A percentile compares a stretch with the other conserved stretches of the same genome.
Conservation (phyloP, 2,797 vertebrate species). For the Tympanoctomys barrerae region DNA sequence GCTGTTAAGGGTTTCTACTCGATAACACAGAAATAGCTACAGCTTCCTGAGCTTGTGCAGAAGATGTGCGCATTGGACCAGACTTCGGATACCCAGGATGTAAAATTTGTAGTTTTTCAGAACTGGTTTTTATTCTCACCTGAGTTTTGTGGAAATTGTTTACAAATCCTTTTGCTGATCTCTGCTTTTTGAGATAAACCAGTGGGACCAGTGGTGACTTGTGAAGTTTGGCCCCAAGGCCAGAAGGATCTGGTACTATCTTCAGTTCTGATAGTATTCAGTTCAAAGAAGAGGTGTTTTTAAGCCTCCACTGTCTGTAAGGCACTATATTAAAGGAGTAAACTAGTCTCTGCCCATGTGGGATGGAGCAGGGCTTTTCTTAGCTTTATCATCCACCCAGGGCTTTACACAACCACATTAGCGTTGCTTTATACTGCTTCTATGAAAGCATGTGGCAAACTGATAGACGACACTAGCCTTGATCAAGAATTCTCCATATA, state of each 20-base stretch:
- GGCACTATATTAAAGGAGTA: not conserved
- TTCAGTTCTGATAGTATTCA: not conserved
- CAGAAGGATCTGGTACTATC: not conserved
- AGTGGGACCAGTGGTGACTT: not conserved
- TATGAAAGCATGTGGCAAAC: conserved; percentile 40
- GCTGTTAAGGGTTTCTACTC: not conserved
- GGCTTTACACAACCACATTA: conserved; percentile 9
- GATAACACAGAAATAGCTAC: not conserved
- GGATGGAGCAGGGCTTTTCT: conserved; percentile 1
- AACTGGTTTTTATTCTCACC: not conserved
- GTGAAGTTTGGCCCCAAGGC: conserved; percentile 1
- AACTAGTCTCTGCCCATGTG: not conserved
- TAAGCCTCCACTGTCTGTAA: not conserved
- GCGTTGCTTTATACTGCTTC: not conserved
- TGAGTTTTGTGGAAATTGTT: not conserved
- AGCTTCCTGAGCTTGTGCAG: not conserved
- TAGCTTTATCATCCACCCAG: conserved; percentile 27
- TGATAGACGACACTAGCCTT: not conserved
- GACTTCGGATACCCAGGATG: not conserved
- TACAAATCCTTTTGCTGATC: not conserved
- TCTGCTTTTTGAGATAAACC: conserved; percentile 45
- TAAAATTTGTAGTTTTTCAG: conserved; percentile 24
- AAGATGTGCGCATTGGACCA: not conserved
- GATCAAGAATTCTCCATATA: conserved; percentile 24
- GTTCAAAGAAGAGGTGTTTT: not conserved